A percentile compares a stretch with the other conserved stretches of the same genome.
Evolutionary conservation across 2,888 invertebrate genomes (phyloP).

Genomic region (Thyatira batis): DNA sequence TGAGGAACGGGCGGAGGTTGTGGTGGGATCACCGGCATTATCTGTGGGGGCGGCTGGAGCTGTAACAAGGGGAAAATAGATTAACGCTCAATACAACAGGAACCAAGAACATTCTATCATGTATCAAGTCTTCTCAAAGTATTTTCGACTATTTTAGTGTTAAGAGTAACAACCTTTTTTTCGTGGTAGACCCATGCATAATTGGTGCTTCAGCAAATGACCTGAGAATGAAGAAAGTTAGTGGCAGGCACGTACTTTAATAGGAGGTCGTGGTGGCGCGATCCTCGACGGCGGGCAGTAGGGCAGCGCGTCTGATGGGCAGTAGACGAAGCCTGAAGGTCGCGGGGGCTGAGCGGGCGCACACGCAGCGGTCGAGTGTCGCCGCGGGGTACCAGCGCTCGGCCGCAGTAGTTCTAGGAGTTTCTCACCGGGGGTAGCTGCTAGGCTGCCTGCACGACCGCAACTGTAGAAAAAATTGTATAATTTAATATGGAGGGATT

Average conservation of each 20-base stretch:
- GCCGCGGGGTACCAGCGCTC: conserved; percentile 67
- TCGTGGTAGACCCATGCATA: too few species aligned
- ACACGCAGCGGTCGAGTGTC: conserved; percentile 71
- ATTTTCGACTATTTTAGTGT: too few species aligned
- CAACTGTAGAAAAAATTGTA: conserved; percentile 47
- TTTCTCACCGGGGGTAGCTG: conserved; percentile 77
- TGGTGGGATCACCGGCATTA: conserved; percentile 54
- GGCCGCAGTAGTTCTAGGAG: conserved; percentile 80
- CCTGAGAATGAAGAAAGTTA: too few species aligned
- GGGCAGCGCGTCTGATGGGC: conserved; percentile 77
- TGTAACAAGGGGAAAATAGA: conserved; percentile 24
- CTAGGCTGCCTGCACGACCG: conserved; percentile 76
- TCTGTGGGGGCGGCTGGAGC: conserved; percentile 61
- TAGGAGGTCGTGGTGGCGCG: conserved; percentile 55
- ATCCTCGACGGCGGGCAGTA: conserved; percentile 77
- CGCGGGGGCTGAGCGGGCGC: conserved; percentile 52
- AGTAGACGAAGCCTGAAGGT: conserved; percentile 72
- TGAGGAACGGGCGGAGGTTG: conserved; percentile 70
- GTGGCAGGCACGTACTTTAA: conserved; percentile 44
- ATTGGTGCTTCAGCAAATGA: too few species aligned
- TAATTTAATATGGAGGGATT: too few species aligned
- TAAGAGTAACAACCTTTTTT: too few species aligned
- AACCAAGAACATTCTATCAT: too few species aligned
- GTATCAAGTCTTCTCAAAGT: too few species aligned
- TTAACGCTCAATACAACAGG: too few species aligned